Evolutionary conservation across 1,140 invertebrate genomes (phyloP).

Genomic region (Tenebrio molitor): DNA sequence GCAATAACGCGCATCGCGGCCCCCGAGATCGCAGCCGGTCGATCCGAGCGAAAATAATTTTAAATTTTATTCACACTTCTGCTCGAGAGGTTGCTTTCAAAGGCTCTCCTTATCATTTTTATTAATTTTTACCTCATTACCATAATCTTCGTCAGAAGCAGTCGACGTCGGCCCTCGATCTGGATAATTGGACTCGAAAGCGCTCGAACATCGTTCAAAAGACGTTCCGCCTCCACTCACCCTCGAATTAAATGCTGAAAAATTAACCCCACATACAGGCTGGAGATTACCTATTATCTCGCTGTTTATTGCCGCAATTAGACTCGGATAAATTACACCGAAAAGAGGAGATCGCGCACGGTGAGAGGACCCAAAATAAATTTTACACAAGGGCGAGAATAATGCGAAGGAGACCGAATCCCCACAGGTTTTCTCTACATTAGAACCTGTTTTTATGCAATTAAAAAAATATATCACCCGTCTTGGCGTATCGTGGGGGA

Average conservation of each 20-base stretch:
- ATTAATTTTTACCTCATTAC: constrained; percentile 51
- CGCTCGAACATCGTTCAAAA: not conserved
- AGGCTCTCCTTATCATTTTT: constrained; percentile 45
- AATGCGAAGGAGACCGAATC: too few species aligned
- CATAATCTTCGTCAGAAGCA: constrained; percentile 41
- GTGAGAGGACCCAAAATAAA: too few species aligned
- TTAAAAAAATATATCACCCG: too few species aligned
- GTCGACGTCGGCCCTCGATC: constrained; percentile 11
- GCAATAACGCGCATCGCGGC: constrained; percentile 33
- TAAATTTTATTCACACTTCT: constrained; percentile 50
- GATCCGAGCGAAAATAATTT: constrained; percentile 46
- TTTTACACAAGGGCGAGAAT: too few species aligned
- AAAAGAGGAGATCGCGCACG: not conserved
- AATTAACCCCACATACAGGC: not conserved
- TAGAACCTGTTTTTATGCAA: too few species aligned
- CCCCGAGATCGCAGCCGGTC: constrained; percentile 25
- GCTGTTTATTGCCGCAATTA: not conserved
- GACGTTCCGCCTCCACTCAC: not conserved
- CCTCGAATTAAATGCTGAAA: not conserved
- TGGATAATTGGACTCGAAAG: constrained; percentile 13
- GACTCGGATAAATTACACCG: not conserved
- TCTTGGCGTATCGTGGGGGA: too few species aligned
- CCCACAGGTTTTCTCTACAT: too few species aligned
- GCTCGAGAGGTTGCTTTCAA: constrained; percentile 32
- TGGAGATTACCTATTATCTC: not conserved